Percentiles rank a stretch among this genome's conserved stretches.
Evolutionary conservation across 92 coral and sea anemone genomes (phyloP).

Genomic region (Paragorgia papillata): DNA sequence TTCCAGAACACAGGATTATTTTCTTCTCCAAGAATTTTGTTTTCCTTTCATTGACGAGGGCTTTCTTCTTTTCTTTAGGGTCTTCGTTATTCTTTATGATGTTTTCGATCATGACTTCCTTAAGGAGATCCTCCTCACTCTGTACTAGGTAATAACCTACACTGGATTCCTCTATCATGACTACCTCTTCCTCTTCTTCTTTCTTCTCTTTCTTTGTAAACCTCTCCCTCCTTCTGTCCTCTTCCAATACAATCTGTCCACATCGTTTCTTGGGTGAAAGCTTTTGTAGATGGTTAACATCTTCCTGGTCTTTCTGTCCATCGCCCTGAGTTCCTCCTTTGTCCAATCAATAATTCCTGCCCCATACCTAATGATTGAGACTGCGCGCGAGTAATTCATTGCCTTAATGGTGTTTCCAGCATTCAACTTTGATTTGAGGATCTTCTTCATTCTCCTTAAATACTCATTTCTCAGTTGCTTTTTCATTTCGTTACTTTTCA

Average conservation of each 20-base stretch:
- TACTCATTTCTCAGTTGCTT: conserved; percentile 49
- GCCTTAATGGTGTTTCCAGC: conserved; percentile 40
- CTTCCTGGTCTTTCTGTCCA: conserved; percentile 25
- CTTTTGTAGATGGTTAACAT: conserved; percentile 7
- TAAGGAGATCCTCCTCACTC: neutral
- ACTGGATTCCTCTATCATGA: conserved; percentile 12
- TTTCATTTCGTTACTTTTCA: conserved; percentile 44
- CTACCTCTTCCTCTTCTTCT: conserved; percentile 44
- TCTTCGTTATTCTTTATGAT: neutral
- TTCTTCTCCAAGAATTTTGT: neutral
- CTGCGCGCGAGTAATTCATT: conserved; percentile 32
- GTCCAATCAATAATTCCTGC: conserved; percentile 18
- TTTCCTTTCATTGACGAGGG: neutral
- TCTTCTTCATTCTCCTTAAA: conserved; percentile 38
- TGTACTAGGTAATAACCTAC: neutral
- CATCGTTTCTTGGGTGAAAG: conserved; percentile 14
- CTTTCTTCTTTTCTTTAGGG: neutral
- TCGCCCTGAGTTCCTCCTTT: conserved; percentile 1
- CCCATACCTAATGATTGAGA: conserved; percentile 35
- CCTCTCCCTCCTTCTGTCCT: conserved; percentile 49
- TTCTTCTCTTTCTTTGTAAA: conserved; percentile 23
- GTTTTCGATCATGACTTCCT: neutral
- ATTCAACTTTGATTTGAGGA: conserved; percentile 49
- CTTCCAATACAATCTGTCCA: conserved; percentile 22
- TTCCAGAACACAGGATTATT: conserved; percentile 2